These are phyloP conservation scores for Pampusana beccarii DNA, from an alignment of 2,113 vertebrate species.

Conservation along the genomic window DNA sequence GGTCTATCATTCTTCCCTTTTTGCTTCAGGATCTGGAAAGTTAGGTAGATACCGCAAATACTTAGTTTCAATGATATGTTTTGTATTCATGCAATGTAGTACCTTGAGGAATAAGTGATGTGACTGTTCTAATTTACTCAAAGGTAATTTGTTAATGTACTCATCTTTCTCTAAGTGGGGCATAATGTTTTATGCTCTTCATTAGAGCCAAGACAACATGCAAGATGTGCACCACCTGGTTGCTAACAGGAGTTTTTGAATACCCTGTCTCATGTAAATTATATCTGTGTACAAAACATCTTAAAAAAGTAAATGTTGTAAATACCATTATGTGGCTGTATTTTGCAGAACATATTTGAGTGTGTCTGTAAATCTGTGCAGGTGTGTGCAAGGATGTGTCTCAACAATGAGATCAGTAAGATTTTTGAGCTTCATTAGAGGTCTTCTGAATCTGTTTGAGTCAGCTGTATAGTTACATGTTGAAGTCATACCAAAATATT, in stretches of 20 bases:
- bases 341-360: rapidly evolving
- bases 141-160: not conserved
- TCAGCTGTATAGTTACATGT: not conserved
- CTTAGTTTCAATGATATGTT: not conserved
- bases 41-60: not conserved
- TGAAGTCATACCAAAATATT: not conserved
- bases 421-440: not conserved
- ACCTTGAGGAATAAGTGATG: not conserved
- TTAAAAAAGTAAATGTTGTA: not conserved
- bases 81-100: not conserved
- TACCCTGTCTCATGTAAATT: not conserved
- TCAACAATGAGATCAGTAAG: not conserved
- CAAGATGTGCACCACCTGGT: rapidly evolving
- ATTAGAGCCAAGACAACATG: not conserved
- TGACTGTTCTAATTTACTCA: not conserved
- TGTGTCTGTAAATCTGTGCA: not conserved
- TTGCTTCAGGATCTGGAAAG: not conserved
- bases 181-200: not conserved
- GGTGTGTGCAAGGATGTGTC: not conserved
- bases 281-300: not conserved
- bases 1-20: not conserved
- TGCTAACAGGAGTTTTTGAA: not conserved
- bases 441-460: not conserved
- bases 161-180: not conserved
- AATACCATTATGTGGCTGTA: not conserved